These are phyloP conservation scores for Brachyhypopomus gauderio DNA, from an alignment of 2,113 vertebrate genomes.

Conservation along the genomic window DNA sequence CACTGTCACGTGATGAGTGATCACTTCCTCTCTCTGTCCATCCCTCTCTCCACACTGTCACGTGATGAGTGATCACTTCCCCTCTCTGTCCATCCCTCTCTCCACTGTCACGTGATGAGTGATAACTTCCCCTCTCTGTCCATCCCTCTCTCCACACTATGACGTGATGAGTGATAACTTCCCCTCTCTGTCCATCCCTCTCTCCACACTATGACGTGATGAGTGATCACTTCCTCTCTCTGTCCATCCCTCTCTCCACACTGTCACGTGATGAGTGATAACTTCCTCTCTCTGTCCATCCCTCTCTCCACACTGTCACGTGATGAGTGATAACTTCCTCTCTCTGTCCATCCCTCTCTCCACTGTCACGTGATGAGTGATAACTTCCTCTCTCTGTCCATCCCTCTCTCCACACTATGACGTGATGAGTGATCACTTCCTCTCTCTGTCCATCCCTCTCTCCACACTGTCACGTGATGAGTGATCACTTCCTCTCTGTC, in stretches of 20 bases:
- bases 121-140: no score
- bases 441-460: not conserved
- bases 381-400: no score
- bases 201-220: not conserved
- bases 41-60: not conserved
- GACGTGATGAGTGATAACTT: conserved; percentile 17
- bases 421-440: conserved; percentile 22
- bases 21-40: no score
- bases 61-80: conserved; percentile 14
- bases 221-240: no score
- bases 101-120: conserved; percentile 2
- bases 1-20: conserved; percentile 1
- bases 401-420: not conserved
- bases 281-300: no score
- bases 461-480: not conserved
- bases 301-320: not conserved
- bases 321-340: conserved; percentile 26
- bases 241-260: not conserved
- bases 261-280: conserved; percentile 3
- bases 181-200: no score
- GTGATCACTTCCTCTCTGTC: conserved; percentile 15
- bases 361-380: conserved; percentile 1
- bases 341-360: not conserved
- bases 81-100: not conserved
- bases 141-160: not conserved